phyloP scores from a whole-genome alignment of 2,888 invertebrate species.

The Chaetogeoica ovagalla region DNA sequence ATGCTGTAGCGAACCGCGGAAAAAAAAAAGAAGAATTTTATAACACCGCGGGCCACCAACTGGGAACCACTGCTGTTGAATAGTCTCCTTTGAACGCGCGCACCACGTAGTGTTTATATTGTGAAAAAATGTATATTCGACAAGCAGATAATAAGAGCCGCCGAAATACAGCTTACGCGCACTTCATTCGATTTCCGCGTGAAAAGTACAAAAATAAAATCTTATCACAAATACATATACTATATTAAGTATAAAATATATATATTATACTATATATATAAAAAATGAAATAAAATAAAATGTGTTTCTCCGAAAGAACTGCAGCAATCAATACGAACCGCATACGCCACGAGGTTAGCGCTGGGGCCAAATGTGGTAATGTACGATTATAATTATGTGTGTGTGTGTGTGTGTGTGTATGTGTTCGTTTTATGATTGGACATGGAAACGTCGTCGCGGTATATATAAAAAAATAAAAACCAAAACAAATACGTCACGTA shows the following conservation, averaged over 20 bases:
- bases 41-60: too few species aligned
- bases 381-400: too few species aligned
- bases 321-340: neutral
- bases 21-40: too few species aligned
- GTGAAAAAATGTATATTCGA: neutral
- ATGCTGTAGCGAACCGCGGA: too few species aligned
- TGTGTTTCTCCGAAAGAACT: constrained; percentile 13
- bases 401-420: too few species aligned
- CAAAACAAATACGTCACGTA: constrained; percentile 4
- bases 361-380: constrained; percentile 1
- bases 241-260: too few species aligned
- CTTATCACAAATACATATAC: constrained; percentile 19
- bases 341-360: neutral
- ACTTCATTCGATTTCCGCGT: constrained; percentile 3
- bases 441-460: constrained; percentile 16
- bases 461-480: neutral
- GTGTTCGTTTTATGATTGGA: constrained; percentile 21
- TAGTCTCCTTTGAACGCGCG: too few species aligned
- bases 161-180: neutral
- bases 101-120: too few species aligned
- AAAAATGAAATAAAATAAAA: too few species aligned
- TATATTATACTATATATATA: too few species aligned
- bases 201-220: constrained; percentile 5
- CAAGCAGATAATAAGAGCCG: neutral
- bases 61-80: too few species aligned